Evolutionary conservation across 1,140 invertebrate genomes (phyloP).

Genomic region (Theocolax elegans): DNA sequence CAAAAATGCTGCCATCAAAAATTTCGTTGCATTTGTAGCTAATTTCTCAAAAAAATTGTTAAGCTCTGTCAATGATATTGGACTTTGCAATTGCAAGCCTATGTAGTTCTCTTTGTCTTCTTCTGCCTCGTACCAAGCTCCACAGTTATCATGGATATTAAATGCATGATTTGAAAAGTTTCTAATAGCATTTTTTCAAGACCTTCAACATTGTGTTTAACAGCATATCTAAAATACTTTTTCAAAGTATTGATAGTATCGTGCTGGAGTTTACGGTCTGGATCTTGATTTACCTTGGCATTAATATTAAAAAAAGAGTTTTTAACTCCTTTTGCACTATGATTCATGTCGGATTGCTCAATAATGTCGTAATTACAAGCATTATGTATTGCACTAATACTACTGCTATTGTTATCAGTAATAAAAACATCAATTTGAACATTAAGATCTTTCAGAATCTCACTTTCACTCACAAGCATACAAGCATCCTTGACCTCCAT

Average conservation of each 20-base stretch:
- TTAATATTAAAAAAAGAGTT: slow-evolving; percentile 31
- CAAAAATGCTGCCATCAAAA: too few relatives aligned
- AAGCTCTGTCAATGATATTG: slow-evolving; percentile 4
- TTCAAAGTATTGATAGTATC: slow-evolving; percentile 37
- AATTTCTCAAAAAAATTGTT: slow-evolving; percentile 20
- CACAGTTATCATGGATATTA: slow-evolving; percentile 29
- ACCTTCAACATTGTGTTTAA: slow-evolving; percentile 36
- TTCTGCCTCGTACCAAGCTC: slow-evolving; percentile 23
- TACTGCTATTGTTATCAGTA: too few relatives aligned
- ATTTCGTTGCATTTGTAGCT: slow-evolving; percentile 28
- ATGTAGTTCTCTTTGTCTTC: slow-evolving; percentile 17
- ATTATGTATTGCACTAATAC: too few relatives aligned
- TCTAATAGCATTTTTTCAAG: slow-evolving; percentile 28
- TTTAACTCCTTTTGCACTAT: slow-evolving; percentile 36
- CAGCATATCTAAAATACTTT: slow-evolving; percentile 32
- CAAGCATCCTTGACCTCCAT: slow-evolving; percentile 26
- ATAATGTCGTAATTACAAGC: too few relatives aligned
- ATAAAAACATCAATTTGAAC: slow-evolving; percentile 22
- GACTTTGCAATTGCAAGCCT: neutral
- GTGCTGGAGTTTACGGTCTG: slow-evolving; percentile 26
- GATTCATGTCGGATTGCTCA: too few relatives aligned
- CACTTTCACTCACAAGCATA: slow-evolving; percentile 21
- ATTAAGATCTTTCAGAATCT: slow-evolving; percentile 12
- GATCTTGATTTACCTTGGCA: slow-evolving; percentile 9
- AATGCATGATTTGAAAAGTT: slow-evolving; percentile 40